Conservation (phyloP, 2,888 invertebrate genomes). For the Harmothoe impar region DNA sequence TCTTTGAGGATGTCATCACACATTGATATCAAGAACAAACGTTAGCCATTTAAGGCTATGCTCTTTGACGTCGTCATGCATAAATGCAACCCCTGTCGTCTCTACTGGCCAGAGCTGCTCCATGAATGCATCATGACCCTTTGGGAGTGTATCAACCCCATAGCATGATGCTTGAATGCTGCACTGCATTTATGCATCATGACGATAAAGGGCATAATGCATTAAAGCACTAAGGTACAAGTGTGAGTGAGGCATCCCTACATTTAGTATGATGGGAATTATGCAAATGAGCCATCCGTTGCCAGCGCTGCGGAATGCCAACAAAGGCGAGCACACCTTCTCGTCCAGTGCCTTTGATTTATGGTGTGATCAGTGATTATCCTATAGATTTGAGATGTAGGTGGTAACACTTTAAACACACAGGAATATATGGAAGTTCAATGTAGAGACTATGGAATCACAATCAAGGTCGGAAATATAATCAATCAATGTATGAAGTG, state of each 20-base stretch:
- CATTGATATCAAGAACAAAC: too few relatives aligned
- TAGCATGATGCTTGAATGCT: too few relatives aligned
- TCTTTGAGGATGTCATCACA: neutral
- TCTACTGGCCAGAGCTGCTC: too few relatives aligned
- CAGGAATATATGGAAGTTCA: neutral
- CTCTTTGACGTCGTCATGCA: too few relatives aligned
- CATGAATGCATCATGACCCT: too few relatives aligned
- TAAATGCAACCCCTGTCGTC: too few relatives aligned
- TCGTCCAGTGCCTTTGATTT: slow-evolving; percentile 56
- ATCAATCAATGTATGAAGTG: neutral
- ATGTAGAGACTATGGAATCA: slow-evolving; percentile 11
- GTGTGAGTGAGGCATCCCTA: neutral
- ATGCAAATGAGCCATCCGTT: slow-evolving; percentile 52
- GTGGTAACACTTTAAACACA: neutral
- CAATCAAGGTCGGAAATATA: neutral
- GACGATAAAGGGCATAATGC: too few relatives aligned
- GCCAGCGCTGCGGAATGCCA: neutral
- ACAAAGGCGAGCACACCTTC: slow-evolving; percentile 34
- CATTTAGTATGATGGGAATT: neutral
- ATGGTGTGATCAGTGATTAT: slow-evolving; percentile 8
- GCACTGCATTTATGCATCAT: too few relatives aligned
- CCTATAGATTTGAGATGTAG: neutral
- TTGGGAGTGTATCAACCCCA: too few relatives aligned
- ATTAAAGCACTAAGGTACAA: too few relatives aligned
- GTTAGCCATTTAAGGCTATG: too few relatives aligned